Base-by-base conservation (phyloP, 1,140 invertebrate genomes). In the Leptonema lineaticorne region DNA sequence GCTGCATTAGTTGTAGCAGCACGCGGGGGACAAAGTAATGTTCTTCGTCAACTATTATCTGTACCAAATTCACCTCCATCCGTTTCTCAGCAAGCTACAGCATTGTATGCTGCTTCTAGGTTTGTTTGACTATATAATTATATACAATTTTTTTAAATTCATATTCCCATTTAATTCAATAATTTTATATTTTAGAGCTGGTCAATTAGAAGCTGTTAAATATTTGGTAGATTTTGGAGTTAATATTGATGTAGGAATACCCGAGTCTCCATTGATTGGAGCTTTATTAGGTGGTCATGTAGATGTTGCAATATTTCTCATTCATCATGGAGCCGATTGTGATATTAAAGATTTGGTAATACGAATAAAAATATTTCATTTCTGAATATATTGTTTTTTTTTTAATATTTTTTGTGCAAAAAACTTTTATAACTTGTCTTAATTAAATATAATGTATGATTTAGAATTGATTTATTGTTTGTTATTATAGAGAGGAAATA, bases 261-360 rank as follows among this genome's bases (percentile, higher is more conserved):
- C 78, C 76, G 85, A 69, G 81, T 84, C 75, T 84, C 84, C 89
- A 1, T 75, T 91, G 24, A 87, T 90, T 76, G 75, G 88, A 71
- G 86, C 89, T 6, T 77, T 90, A 37, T 76, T 81, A 53, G 79
- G 87, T 71, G 82, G 83, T 67, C 85, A 89, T 72, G 77, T 78
- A 6, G 76, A 82, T 58, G 85, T 89, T 33, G 88, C 88, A 4
- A 74, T 88, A 62, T 75, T 86, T 27, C 76, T 91, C 20, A 79
- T 93, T 27, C 85, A 90, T 73, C 85, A 87, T 75, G 90, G 89
- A 70, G 90, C 88, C 73, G 83, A 90, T 73, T 84, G 89, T 76
- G 88, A 92, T 76, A 76, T 87, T 48, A 82, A 85, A 75, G 89
- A 92, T 80, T 83, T 82, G 75, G 89, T 90, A 81, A 64, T 29